These are phyloP conservation scores for Mormyrus iriodes DNA, from an alignment of 2,113 vertebrate species.

Conservation along the genomic window DNA sequence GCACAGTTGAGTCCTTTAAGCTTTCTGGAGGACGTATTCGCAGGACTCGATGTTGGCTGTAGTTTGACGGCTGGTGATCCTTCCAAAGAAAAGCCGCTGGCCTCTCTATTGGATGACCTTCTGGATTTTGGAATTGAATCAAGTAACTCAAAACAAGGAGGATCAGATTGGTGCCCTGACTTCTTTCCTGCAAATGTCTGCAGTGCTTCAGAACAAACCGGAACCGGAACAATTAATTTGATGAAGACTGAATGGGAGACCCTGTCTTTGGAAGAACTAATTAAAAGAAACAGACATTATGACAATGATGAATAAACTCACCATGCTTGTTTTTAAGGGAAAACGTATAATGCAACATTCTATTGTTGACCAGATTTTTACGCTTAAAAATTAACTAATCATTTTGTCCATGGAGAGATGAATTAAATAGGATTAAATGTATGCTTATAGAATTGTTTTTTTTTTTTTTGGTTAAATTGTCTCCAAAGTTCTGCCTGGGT, in stretches of 20 bases:
- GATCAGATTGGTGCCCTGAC: slow-evolving; percentile 17
- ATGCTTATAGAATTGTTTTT: slow-evolving; percentile 1
- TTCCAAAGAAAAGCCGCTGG: slow-evolving; percentile 21
- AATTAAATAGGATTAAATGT: slow-evolving; percentile 37
- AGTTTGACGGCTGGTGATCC: slow-evolving; percentile 47
- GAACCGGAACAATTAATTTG: slow-evolving; percentile 11
- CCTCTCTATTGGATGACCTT: slow-evolving; percentile 52
- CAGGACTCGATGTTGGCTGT: slow-evolving; percentile 51
- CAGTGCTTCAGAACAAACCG: background rate
- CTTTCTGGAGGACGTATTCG: slow-evolving; percentile 63
- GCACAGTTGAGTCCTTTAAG: slow-evolving; percentile 40
- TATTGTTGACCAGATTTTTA: slow-evolving; percentile 13
- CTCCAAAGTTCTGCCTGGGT: slow-evolving; percentile 29
- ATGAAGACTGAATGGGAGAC: slow-evolving; percentile 41
- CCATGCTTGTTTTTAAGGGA: slow-evolving; percentile 20
- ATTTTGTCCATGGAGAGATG: slow-evolving; percentile 57
- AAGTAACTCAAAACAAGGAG: background rate
- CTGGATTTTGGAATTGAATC: slow-evolving; percentile 55
- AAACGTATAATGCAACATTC: slow-evolving; percentile 30
- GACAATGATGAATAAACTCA: slow-evolving; percentile 47
- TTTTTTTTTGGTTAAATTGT: slow-evolving; percentile 47
- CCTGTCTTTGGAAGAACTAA: slow-evolving; percentile 62
- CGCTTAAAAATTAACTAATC: slow-evolving; percentile 12
- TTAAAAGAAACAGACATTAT: slow-evolving; percentile 69
- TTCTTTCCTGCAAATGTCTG: slow-evolving; percentile 28